Percentiles rank a stretch among this genome's conserved stretches.
These are phyloP conservation scores for Mus musculus DNA, from an alignment of 2,113 vertebrate genomes.

Conservation along the genomic window GRCm39 chr16:30940001-30940500, in stretches of 20 bases:
- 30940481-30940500: neutral
- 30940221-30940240: neutral
- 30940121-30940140: neutral
- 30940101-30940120: too few species aligned
- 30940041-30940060: conserved; percentile 19
- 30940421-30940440: conserved; percentile 46
- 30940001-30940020: neutral
- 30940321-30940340: too few species aligned
- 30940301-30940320: neutral
- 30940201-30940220: neutral
- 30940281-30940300: neutral
- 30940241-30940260: too few species aligned
- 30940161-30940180: neutral
- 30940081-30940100: neutral
- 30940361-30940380: neutral
- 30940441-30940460: conserved; percentile 37
- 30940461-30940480: conserved; percentile 51
- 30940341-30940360: neutral
- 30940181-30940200: neutral
- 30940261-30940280: neutral
- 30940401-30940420: neutral
- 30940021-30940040: conserved; percentile 28
- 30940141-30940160: neutral
- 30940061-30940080: conserved; percentile 11
- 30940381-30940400: neutral